phyloP scores from a whole-genome alignment of 1,140 invertebrate genomes.

The Aphidius gifuensis region DNA sequence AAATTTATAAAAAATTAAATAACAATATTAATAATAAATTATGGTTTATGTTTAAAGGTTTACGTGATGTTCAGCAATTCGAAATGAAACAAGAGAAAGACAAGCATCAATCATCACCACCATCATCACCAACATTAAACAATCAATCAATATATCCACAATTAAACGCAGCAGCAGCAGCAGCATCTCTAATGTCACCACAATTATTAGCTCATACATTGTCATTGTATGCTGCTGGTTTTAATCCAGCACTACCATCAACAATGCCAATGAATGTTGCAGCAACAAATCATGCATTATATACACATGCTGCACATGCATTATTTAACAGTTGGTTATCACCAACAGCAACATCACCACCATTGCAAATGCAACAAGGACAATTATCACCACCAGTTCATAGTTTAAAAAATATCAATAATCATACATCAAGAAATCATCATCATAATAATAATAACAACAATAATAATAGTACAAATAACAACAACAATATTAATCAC shows the following conservation, averaged over 20 bases:
- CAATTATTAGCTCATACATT: constrained; percentile 58
- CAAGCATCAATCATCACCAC: constrained; percentile 46
- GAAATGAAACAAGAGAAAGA: constrained; percentile 48
- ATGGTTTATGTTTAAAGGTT: not conserved
- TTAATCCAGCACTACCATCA: constrained; percentile 44
- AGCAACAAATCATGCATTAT: constrained; percentile 44
- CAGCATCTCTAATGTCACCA: constrained; percentile 54
- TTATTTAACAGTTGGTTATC: constrained; percentile 54
- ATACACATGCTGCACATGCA: constrained; percentile 52
- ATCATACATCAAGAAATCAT: constrained; percentile 35
- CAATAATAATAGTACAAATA: constrained; percentile 47
- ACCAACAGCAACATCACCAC: constrained; percentile 39
- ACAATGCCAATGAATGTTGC: constrained; percentile 44
- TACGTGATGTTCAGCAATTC: constrained; percentile 37
- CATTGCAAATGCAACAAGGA: constrained; percentile 40
- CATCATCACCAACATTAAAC: constrained; percentile 47
- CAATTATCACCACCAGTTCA: constrained; percentile 44
- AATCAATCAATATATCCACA: constrained; percentile 48
- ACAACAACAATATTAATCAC: constrained; percentile 38
- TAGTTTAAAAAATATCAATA: constrained; percentile 43
- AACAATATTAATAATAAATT: too few relatives aligned
- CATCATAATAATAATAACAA: constrained; percentile 36
- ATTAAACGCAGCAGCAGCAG: constrained; percentile 49
- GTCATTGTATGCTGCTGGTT: constrained; percentile 54
- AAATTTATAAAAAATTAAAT: too few relatives aligned